Conservation (phyloP, 53 echinoderm and acorn worm genomes). For the Temnopleurus reevesii region DNA sequence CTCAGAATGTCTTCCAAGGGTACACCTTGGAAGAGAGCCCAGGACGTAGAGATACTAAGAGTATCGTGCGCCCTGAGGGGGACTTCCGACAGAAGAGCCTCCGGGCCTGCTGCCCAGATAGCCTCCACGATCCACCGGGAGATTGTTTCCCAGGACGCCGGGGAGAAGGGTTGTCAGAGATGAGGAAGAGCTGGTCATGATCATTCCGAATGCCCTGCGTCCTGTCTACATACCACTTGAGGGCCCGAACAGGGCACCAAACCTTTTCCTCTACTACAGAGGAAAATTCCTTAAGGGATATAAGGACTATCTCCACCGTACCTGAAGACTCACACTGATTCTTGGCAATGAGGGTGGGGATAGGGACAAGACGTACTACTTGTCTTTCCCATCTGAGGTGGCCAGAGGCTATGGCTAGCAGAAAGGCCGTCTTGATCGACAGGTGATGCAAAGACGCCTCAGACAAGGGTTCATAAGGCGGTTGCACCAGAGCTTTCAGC, state of each 20-base stretch:
- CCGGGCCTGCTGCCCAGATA: background rate
- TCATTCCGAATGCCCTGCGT: background rate
- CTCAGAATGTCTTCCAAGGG: constrained; percentile 57
- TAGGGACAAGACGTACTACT: background rate
- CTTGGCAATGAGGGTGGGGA: background rate
- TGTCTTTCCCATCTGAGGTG: constrained; percentile 14
- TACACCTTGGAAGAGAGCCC: constrained; percentile 63
- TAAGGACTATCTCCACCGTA: no score
- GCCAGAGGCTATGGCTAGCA: background rate
- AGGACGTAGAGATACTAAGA: constrained; percentile 48
- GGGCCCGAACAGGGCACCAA: constrained; percentile 40
- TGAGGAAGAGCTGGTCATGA: background rate
- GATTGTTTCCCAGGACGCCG: background rate
- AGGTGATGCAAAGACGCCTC: background rate
- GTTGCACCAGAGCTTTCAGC: background rate
- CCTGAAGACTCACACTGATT: no score
- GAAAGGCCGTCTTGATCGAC: background rate
- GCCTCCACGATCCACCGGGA: constrained; percentile 30
- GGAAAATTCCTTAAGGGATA: no score
- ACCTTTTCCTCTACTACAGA: no score
- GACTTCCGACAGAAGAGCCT: background rate
- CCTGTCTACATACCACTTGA: constrained; percentile 35
- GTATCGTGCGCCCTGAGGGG: constrained; percentile 37
- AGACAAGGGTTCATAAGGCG: background rate
- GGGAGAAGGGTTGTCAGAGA: background rate